Evolutionary conservation across 2,113 vertebrate species (phyloP).

Genomic region (Apus apus): DNA sequence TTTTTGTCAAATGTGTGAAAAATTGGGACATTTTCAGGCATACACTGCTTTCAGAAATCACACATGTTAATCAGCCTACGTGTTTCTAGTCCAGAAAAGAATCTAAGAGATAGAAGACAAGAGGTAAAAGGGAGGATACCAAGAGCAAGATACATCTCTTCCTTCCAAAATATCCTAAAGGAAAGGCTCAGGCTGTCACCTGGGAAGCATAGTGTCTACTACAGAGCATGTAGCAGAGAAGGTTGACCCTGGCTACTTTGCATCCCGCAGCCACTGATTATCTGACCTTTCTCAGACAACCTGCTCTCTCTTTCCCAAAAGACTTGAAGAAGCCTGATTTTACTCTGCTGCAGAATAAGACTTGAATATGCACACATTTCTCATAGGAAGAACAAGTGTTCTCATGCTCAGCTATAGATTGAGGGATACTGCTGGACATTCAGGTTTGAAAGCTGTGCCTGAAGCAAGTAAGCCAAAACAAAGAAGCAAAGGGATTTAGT

Average conservation of each 20-base stretch:
- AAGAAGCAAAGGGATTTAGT: not conserved
- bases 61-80: slow-evolving; percentile 31
- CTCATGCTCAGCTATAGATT: not conserved
- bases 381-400: not conserved
- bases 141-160: not conserved
- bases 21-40: slow-evolving; percentile 47
- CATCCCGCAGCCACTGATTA: not conserved
- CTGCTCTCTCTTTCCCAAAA: not conserved
- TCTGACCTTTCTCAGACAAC: not conserved
- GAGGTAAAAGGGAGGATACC: slow-evolving; percentile 5
- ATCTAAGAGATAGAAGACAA: not conserved
- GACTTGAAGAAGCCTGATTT: not conserved
- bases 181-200: not conserved
- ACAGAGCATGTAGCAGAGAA: not conserved
- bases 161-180: not conserved
- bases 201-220: not conserved
- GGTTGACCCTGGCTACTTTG: not conserved
- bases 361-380: not conserved
- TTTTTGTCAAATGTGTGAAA: slow-evolving; percentile 58
- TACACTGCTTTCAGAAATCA: slow-evolving; percentile 5
- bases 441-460: not conserved
- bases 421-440: not conserved
- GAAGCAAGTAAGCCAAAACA: not conserved
- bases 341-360: not conserved
- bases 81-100: not conserved